A percentile compares a stretch with the other conserved stretches of the same genome.
These are phyloP conservation scores for Rhombomys opimus DNA, from an alignment of 2,113 vertebrate genomes.

Conservation along the genomic window DNA sequence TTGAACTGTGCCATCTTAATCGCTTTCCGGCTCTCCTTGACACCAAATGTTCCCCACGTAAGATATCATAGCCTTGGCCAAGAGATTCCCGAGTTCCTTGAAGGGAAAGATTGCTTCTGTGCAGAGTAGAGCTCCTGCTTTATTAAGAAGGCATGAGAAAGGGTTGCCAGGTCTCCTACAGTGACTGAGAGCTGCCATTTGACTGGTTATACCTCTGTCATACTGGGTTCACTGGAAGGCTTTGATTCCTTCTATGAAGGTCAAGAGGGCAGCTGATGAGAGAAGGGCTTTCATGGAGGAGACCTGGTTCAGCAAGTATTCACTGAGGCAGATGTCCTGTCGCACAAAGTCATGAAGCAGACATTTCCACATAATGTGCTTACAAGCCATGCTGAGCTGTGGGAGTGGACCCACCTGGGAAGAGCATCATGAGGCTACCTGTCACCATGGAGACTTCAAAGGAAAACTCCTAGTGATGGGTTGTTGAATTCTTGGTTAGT, in stretches of 20 bases:
- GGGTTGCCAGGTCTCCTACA: not conserved
- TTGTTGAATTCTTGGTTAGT: not conserved
- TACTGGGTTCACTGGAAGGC: not conserved
- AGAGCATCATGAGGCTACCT: not conserved
- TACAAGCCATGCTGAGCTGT: not conserved
- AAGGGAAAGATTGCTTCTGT: conserved; percentile 49
- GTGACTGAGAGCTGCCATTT: not conserved
- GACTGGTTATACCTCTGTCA: not conserved
- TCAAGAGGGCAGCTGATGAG: not conserved
- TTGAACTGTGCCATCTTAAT: conserved; percentile 15
- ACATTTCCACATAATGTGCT: not conserved
- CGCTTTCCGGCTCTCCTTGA: conserved; percentile 27
- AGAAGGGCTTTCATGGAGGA: not conserved
- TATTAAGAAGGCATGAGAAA: conserved; percentile 23
- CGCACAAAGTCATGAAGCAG: not conserved
- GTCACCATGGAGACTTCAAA: not conserved
- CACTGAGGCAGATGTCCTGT: not conserved
- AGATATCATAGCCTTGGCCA: not conserved
- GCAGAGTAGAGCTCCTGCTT: conserved; percentile 20
- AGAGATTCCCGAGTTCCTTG: not conserved
- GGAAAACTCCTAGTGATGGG: too few relatives aligned
- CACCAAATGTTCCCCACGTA: not conserved
- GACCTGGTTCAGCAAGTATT: not conserved
- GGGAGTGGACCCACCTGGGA: not conserved
- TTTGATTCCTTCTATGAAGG: conserved; percentile 38